Base-by-base conservation (phyloP, 37 sponge, comb jelly and placozoan species). In the Beroe ovata region DNA sequence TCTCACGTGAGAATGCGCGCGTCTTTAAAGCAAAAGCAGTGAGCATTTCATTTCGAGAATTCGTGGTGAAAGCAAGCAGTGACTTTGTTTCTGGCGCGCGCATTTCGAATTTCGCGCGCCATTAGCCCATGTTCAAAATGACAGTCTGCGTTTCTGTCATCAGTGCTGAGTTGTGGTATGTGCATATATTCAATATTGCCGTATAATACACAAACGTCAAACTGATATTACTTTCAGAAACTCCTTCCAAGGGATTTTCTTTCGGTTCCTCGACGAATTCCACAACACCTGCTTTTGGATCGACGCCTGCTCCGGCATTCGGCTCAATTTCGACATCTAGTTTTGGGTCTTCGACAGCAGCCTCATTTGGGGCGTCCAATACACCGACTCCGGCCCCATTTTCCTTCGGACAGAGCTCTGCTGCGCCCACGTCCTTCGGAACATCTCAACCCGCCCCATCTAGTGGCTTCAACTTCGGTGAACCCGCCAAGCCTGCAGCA, bases 391-490 rank as follows among this genome's bases (percentile, higher is more conserved):
- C 69, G 29, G 54, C 54, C 6, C 54, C 54, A 16, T 47, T 47
- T 11, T 66, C 69, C 18, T 66, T 66, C 36, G 69, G 69, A 19
- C 30, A 25, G 30, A 61, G 26, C 63, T 33, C 38, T 2, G 35
- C 71, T 8, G 4, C 71, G 3, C 26, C 38, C 38, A 4, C 63
- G 20, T 20, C 63, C 8, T 69, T 69, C 38, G 71, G 71, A 1
- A 8, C 38, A 8, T 32, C 34, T 14, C 34, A 16, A 29, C 8
- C 84, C 4, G 42, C 84, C 4, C 54, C 84, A 2, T 25, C 54
- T 19, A 33, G 54, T 42, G 84, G 38, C 23, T 77, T 77, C 38
- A 77, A 42, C 54, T 77, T 77, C 38, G 84, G 84, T 42, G 71
- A 14, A 4, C 47, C 35, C 1, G 38, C 38, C 54, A 77, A 39